These are phyloP conservation scores for Battus philenor DNA, from an alignment of 1,140 invertebrate species.

Conservation along the genomic window DNA sequence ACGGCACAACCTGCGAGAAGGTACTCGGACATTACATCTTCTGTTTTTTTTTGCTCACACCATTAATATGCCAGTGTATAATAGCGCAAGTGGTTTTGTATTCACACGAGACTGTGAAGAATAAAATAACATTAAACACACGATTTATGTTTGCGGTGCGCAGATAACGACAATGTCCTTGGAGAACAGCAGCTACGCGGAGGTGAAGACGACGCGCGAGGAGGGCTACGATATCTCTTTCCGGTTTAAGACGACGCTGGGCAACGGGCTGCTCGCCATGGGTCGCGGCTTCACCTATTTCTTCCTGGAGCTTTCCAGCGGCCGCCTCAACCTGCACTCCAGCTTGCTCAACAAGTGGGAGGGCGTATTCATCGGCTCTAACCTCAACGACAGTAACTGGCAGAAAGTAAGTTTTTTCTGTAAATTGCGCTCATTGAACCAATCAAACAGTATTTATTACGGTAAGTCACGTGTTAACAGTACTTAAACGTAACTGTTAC, in stretches of 20 bases:
- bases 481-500: no score
- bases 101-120: no score
- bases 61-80: no score
- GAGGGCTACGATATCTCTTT: slow-evolving; percentile 93
- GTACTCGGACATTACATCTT: no score
- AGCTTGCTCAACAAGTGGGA: slow-evolving; percentile 92
- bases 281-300: slow-evolving; percentile 89
- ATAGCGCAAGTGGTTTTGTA: no score
- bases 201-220: slow-evolving; percentile 86
- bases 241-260: slow-evolving; percentile 92
- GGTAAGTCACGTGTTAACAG: no score
- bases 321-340: slow-evolving; percentile 89
- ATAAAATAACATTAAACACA: no score
- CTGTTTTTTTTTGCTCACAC: no score
- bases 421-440: no score
- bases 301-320: slow-evolving; percentile 87
- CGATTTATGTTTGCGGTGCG: no score
- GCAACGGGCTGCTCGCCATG: slow-evolving; percentile 89
- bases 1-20: slow-evolving; percentile 86
- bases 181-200: slow-evolving; percentile 84
- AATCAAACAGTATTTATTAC: no score
- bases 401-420: slow-evolving; percentile 79
- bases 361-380: slow-evolving; percentile 89
- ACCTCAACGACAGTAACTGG: slow-evolving; percentile 91
- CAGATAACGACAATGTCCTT: slow-evolving; percentile 91